Percentiles rank a stretch among this genome's conserved stretches.
Conservation (phyloP, 2,888 invertebrate genomes). For the Drosophila atroscutellata region DNA sequence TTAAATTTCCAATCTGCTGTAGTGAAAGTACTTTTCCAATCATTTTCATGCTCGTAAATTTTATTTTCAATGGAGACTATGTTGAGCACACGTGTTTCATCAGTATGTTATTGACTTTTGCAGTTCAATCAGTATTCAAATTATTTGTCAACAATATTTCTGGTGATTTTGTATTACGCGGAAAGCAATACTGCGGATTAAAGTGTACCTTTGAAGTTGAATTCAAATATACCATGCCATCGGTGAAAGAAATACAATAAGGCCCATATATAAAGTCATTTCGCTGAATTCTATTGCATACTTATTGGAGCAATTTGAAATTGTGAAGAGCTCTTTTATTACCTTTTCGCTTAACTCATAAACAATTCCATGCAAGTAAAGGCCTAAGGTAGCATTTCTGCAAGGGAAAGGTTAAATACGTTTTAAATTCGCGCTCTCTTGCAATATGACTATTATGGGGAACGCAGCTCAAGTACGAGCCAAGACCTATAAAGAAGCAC, state of each 20-base stretch:
- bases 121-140: neutral
- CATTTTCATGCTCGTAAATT: neutral
- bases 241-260: neutral
- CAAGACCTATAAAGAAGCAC: neutral
- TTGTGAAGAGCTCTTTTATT: neutral
- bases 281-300: neutral
- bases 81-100: neutral
- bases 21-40: neutral
- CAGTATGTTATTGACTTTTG: neutral
- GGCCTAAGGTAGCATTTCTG: neutral
- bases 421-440: neutral
- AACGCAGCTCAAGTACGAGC: conserved; percentile 3
- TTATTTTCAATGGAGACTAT: no score
- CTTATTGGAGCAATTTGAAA: neutral
- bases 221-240: neutral
- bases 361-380: neutral
- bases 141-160: neutral
- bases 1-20: neutral
- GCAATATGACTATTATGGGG: neutral
- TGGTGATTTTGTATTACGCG: neutral
- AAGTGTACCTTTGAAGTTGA: neutral
- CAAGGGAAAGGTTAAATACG: neutral
- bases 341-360: neutral
- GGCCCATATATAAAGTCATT: neutral
- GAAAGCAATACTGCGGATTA: no score